Evolutionary conservation across 1,140 invertebrate species (phyloP), one percentile per base, ranked within the genome.

Genomic region (Diprion similis): DNA sequence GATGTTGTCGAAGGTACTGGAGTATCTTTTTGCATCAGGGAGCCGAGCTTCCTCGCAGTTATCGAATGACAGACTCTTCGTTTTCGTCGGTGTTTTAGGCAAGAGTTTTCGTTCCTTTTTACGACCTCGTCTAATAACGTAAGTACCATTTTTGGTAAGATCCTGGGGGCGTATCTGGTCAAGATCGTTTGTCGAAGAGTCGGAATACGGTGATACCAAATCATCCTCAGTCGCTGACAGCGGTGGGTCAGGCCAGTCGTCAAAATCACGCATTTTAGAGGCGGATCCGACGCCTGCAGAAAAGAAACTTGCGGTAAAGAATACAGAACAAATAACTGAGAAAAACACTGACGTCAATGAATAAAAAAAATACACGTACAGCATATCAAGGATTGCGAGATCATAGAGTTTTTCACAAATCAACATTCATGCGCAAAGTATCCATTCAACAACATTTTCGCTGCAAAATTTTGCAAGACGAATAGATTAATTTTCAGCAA

Each of bases 1-100:
- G 75, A 95, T 94, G 78, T 94, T 94, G 87, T 94, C 93, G 84
- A 95, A 95, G 2, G 93, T 94, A 65, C 92, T 93, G 78, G 92
- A 94, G 84, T 92, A 93, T 76, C 93, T 91, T 81, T 93, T 93
- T 70, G 90, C 89, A 78, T 92, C 91, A 2, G 89, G 88, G 69
- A 91, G 84, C 73, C 89, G 87, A 70, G 88, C 88, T 68, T 90
- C 90, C 8, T 85, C 82, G 71, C 77, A 82, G 59, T 86, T 88
- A 83, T 89, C 89, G 68, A 85, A 82, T 0, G 84, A 78, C 48
- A 85, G 73, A 73, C 87, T 87, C 69, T 83, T 89, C 17, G 85
- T 80, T 68, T 88, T 89, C 0, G 81, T 84, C 15, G 83, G 83
- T 19, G 89, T 89, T 68, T 85, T 89, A 3, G 82, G 82, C 15